Evolutionary conservation across 2,113 vertebrate genomes (phyloP).

Genomic region (Barnardius zonarius): DNA sequence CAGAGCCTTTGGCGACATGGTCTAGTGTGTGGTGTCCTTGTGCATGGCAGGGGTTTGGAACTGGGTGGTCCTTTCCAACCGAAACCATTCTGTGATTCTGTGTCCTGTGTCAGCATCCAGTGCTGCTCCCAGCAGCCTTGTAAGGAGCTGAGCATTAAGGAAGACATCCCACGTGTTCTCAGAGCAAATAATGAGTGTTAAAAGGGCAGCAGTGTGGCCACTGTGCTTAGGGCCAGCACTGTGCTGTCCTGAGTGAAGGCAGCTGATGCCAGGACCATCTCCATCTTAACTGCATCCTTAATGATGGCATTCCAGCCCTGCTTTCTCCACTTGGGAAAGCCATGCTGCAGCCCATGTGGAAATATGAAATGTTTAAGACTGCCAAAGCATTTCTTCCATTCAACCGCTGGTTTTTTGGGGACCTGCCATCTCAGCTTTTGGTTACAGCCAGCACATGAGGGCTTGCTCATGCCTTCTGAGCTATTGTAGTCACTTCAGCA

Average conservation of each 20-base stretch:
- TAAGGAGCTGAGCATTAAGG: neutral
- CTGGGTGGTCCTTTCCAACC: neutral
- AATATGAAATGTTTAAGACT: neutral
- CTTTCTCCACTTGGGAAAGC: neutral
- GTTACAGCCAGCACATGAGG: neutral
- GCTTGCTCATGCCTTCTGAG: neutral
- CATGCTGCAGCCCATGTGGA: neutral
- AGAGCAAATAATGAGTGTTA: neutral
- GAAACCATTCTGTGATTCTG: neutral
- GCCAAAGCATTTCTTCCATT: neutral
- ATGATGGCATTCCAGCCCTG: neutral
- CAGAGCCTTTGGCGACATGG: neutral
- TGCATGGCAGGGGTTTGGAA: neutral
- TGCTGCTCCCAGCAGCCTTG: neutral
- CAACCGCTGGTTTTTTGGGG: neutral
- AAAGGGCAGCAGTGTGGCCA: neutral
- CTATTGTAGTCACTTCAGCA: rapidly evolving
- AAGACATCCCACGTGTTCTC: neutral
- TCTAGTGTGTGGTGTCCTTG: neutral
- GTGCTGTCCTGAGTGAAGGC: neutral
- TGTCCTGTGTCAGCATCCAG: neutral
- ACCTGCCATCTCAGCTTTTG: neutral
- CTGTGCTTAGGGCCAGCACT: neutral
- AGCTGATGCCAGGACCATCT: neutral
- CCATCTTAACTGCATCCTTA: neutral